Percentiles rank a stretch among this genome's conserved stretches.
Conservation (phyloP, 1,140 invertebrate genomes). For the Drosophila simulans region DNA sequence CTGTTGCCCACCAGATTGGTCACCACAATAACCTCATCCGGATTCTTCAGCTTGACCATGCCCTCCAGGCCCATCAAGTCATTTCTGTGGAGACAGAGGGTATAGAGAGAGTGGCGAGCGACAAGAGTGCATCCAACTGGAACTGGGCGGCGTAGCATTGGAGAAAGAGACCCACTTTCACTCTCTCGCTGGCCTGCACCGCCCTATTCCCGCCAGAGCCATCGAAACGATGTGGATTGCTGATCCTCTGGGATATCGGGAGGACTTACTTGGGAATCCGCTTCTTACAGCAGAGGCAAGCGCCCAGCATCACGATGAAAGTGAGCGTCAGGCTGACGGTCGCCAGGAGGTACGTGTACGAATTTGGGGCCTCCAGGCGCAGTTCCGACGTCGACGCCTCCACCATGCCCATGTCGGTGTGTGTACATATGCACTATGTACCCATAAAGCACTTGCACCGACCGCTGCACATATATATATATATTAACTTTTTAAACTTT, state of each 20-base stretch:
- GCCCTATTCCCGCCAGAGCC: neutral
- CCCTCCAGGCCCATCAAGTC: constrained; percentile 86
- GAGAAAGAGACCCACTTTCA: constrained; percentile 47
- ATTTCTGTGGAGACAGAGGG: constrained; percentile 78
- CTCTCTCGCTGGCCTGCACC: constrained; percentile 25
- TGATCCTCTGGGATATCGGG: neutral
- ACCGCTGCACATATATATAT: constrained; percentile 6
- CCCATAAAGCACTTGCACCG: constrained; percentile 26
- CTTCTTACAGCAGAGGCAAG: constrained; percentile 83
- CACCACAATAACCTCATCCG: constrained; percentile 85
- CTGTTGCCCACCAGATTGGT: constrained; percentile 67
- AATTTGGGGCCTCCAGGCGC: constrained; percentile 62
- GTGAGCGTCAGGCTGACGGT: constrained; percentile 66
- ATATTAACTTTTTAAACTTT: constrained; percentile 3
- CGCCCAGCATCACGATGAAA: constrained; percentile 78
- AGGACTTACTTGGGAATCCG: constrained; percentile 82
- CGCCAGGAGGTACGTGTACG: constrained; percentile 69
- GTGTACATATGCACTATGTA: constrained; percentile 63
- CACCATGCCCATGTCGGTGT: constrained; percentile 63
- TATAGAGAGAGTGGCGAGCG: constrained; percentile 25
- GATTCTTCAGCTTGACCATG: constrained; percentile 86
- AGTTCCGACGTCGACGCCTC: constrained; percentile 58
- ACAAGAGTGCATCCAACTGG: constrained; percentile 62
- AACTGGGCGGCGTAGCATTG: constrained; percentile 43
- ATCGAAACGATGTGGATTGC: neutral